These are phyloP conservation scores for Acanthoscelides obtectus DNA, from an alignment of 2,888 invertebrate genomes.

Conservation along the genomic window DNA sequence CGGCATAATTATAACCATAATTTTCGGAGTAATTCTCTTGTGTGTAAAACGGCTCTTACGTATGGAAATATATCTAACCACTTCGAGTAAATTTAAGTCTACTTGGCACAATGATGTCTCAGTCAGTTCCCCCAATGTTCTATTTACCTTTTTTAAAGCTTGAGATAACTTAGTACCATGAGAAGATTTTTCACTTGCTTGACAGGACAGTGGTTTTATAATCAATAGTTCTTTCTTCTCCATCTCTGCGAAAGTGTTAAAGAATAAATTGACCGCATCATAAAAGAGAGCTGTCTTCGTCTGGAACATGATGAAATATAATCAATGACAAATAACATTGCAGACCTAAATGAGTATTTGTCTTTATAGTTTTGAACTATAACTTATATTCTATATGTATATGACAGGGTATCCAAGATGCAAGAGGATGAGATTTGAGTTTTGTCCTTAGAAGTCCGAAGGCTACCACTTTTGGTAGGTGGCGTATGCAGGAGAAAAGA, in stretches of 20 bases:
- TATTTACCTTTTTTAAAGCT: constrained; percentile 34
- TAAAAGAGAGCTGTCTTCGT: constrained; percentile 64
- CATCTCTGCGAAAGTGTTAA: constrained; percentile 49
- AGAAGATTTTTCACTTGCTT: constrained; percentile 26
- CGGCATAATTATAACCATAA: too few relatives aligned
- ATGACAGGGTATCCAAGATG: too few relatives aligned
- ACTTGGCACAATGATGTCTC: too few relatives aligned
- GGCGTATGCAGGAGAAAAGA: too few relatives aligned
- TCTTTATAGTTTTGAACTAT: not conserved
- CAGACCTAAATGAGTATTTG: not conserved
- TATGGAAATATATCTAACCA: too few relatives aligned
- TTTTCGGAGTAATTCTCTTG: too few relatives aligned
- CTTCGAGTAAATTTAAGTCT: too few relatives aligned
- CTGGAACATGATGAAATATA: constrained; percentile 44
- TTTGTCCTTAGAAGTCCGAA: too few relatives aligned
- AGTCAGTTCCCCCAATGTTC: not conserved
- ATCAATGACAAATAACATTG: not conserved
- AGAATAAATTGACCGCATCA: constrained; percentile 65
- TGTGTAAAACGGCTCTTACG: too few relatives aligned
- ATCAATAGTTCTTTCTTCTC: constrained; percentile 30
- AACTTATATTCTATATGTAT: not conserved
- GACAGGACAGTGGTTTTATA: constrained; percentile 33
- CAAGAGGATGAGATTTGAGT: too few relatives aligned
- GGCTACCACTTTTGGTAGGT: too few relatives aligned
- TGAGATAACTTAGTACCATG: constrained; percentile 41